Base-by-base conservation (phyloP, 2,888 invertebrate genomes). In the Itoplectis maculator region DNA sequence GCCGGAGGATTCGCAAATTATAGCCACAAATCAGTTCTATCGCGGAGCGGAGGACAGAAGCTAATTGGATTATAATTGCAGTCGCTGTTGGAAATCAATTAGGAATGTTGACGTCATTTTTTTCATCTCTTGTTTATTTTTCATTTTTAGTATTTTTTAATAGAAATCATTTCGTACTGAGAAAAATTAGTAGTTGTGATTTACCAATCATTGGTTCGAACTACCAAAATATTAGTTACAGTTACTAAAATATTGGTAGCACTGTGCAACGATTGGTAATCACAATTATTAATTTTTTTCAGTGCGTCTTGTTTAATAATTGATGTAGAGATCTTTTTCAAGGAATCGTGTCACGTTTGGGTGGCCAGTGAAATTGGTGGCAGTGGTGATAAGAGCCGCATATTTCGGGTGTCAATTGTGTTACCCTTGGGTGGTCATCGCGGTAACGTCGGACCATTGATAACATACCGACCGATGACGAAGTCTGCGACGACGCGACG, bases 391-490 rank as follows among this genome's bases (percentile, higher is more conserved):
- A n/a, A n/a, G n/a, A n/a, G n/a, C n/a, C n/a, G 20, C 2, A 13
- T 13, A 35, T 59, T 59, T 35, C 5, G 56, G 13, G n/a, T 59
- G 56, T 59, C 56, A 35, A 59, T 59, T n/a, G n/a, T 35, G 35
- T 59, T 15, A 59, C 35, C 7, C n/a, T n/a, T 37, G 59, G 72
- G 56, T 56, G 59, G 72, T 9, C 72, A 18, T 7, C 20, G 1
- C 11, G 0, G 29, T 61, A 20, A 72, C 42, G 35, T 29, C 54
- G 35, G 63, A 75, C 23, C 18, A 65, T 40, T 15, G 37, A 66
- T 68, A 70, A 54, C 69, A 72, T 23, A 56, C 68, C 59, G 45
- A 45, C 45, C 65, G 42, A 59, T 11, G 18, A 54, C 49, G 56
- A 69, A 18, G 23, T 23, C 45, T 70, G 20, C 56, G 54, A 61